Evolutionary conservation across 2,888 invertebrate genomes (phyloP), one percentile per base, ranked within the genome.

Genomic region (Stenolophus ochropezus): DNA sequence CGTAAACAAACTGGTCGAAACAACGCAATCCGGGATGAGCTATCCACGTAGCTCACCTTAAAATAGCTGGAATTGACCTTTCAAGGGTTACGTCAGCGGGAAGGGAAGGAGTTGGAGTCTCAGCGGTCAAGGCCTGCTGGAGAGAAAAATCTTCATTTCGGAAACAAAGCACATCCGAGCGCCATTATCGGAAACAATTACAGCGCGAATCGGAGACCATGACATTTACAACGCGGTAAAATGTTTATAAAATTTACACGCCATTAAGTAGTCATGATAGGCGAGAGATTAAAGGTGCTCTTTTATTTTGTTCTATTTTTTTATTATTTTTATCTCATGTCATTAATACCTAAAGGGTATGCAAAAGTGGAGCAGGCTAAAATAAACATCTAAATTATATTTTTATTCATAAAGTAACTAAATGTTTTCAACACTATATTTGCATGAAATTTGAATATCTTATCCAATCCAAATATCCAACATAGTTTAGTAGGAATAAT

Each of bases 101-200:
- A 69, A 33, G 61, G n/a, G 23, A 27, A 61, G 42, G 23, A 20
- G 20, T 33, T n/a, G n/a, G n/a, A n/a, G 11, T 14, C 69, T 69
- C 21, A 18, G 18, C 69, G 69, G 69, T 69, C 69, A 69, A 69
- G 69, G 69, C 47, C 61, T 61, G 2, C 33, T 69, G 6, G 69
- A 33, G 69, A 33, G 16, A 69, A 69, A 69, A 69, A 69, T 33
- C 69, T 69, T 42, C 27, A 69, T 69, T 42, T 42, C 42, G 42
- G 69, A 69, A 69, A 69, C 69, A 69, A 69, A 69, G 69, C 69
- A 69, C 69, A 69, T 69, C 69, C 47, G 27, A 14, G 23, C 25
- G 61, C 61, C 61, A 61, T 61, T 61, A 61, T 61, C 61, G 25
- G 25, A 61, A 61, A 14, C 61, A 61, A 61, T 61, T 61, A 61